phyloP scores from a whole-genome alignment of 1,140 invertebrate genomes.

The Popillia japonica region DNA sequence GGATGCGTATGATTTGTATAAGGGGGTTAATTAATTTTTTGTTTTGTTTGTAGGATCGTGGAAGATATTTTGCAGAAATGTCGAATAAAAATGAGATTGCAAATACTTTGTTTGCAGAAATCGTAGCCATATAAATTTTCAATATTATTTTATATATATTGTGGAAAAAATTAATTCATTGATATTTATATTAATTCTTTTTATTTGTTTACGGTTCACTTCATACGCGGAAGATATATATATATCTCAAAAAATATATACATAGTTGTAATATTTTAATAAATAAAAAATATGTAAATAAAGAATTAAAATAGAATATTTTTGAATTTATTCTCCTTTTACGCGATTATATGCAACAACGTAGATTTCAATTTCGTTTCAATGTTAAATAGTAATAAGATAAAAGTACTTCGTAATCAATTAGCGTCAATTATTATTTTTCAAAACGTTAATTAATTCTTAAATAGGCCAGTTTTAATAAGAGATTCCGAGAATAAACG shows the following conservation, averaged over 20 bases:
- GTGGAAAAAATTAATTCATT: not conserved
- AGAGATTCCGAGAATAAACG: too few relatives aligned
- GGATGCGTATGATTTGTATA: slow-evolving; percentile 38
- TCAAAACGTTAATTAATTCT: too few relatives aligned
- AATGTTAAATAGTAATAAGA: too few relatives aligned
- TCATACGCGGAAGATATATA: not conserved
- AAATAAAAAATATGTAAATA: slow-evolving; percentile 19
- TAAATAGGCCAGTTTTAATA: too few relatives aligned
- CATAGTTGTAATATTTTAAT: slow-evolving; percentile 13
- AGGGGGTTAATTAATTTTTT: slow-evolving; percentile 26
- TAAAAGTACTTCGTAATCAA: too few relatives aligned
- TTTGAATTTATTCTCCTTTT: too few relatives aligned
- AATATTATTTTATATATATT: not conserved
- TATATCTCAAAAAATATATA: not conserved
- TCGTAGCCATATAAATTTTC: slow-evolving; percentile 32
- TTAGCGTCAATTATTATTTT: too few relatives aligned
- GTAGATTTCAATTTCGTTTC: too few relatives aligned
- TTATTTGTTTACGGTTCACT: not conserved
- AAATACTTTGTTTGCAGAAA: slow-evolving; percentile 55
- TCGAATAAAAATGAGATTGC: slow-evolving; percentile 55
- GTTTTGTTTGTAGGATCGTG: slow-evolving; percentile 48
- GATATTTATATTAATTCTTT: slow-evolving; percentile 16
- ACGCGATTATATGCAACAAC: too few relatives aligned
- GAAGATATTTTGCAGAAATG: slow-evolving; percentile 56
- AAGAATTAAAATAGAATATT: not conserved